Conservation (phyloP, 2,797 vertebrate species). For the Trachurus trachurus region DNA sequence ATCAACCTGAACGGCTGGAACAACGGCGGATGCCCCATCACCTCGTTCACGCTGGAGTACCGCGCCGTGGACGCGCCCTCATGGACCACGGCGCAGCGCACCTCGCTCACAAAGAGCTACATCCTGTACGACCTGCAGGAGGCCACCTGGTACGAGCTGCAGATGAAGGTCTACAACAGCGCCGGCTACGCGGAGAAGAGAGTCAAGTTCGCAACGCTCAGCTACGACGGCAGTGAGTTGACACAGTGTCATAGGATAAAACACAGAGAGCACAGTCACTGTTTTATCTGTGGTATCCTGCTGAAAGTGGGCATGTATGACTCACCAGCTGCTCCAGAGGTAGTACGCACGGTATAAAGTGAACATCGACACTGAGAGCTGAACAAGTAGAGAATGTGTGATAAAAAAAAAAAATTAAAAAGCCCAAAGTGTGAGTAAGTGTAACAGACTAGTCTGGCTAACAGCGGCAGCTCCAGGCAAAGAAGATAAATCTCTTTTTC, state of each 20-base stretch:
- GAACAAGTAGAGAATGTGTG: constrained; percentile 13
- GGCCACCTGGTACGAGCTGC: constrained; percentile 97
- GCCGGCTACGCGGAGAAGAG: constrained; percentile 97
- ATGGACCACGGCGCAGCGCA: constrained; percentile 95
- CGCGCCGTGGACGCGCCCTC: constrained; percentile 90
- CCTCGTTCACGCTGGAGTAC: constrained; percentile 95
- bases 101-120: constrained; percentile 96
- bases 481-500: constrained; percentile 17
- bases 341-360: not conserved
- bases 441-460: constrained; percentile 10
- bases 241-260: not conserved
- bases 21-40: constrained; percentile 96
- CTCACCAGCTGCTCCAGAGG: constrained; percentile 6
- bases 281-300: constrained; percentile 7
- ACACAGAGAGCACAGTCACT: not conserved
- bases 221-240: constrained; percentile 96
- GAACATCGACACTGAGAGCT: constrained; percentile 18
- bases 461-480: constrained; percentile 23
- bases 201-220: constrained; percentile 94
- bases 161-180: constrained; percentile 97
- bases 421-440: constrained; percentile 7
- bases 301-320: constrained; percentile 12
- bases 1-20: constrained; percentile 98
- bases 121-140: constrained; percentile 96
- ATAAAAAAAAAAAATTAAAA: constrained; percentile 9